phyloP scores from a whole-genome alignment of 1,140 invertebrate genomes.

The Cyclina sinensis region DNA sequence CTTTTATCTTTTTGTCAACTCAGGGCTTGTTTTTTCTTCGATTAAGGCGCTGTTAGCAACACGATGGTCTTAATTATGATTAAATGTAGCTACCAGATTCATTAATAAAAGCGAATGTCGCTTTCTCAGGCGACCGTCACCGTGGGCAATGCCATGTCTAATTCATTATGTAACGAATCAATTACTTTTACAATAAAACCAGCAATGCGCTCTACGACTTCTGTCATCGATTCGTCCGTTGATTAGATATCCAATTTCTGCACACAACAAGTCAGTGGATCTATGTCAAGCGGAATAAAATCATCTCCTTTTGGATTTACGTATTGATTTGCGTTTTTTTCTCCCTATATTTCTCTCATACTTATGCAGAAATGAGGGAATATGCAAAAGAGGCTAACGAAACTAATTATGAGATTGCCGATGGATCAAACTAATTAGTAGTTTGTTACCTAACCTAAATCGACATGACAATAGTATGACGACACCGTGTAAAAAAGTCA shows the following conservation, averaged over 20 bases:
- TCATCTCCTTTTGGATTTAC: constrained; percentile 16
- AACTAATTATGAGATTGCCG: background rate
- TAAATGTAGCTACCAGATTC: constrained; percentile 1
- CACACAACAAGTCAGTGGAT: background rate
- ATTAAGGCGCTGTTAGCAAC: background rate
- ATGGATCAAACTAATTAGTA: background rate
- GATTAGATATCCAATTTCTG: background rate
- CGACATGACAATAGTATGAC: background rate
- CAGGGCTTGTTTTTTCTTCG: background rate
- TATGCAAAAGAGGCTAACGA: constrained; percentile 5
- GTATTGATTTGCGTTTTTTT: background rate
- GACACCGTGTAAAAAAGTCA: background rate
- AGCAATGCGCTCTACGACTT: background rate
- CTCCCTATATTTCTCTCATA: background rate
- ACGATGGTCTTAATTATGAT: constrained; percentile 1
- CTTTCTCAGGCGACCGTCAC: background rate
- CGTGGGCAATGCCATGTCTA: background rate
- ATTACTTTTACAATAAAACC: background rate
- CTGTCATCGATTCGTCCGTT: constrained; percentile 9
- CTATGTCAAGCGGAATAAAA: background rate
- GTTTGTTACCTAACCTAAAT: background rate
- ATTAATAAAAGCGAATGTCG: background rate
- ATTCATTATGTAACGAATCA: constrained; percentile 8
- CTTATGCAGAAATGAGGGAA: background rate
- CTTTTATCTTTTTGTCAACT: background rate